A percentile compares a stretch with the other conserved stretches of the same genome.
Conservation (phyloP, 2,888 invertebrate species). For the Stictocephala bisonia region DNA sequence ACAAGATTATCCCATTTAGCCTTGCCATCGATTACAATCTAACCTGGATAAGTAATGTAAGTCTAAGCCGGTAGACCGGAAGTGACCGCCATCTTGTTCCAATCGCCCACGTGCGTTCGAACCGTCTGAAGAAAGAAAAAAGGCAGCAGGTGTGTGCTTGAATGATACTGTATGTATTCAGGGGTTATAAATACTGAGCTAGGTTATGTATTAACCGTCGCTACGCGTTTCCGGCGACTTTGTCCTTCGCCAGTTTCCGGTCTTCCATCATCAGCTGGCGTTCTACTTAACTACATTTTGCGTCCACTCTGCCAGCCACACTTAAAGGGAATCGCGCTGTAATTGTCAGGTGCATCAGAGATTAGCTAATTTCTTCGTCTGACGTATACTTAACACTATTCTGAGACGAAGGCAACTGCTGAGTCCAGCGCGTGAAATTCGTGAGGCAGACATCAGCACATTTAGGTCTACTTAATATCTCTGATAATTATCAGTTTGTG, state of each 20-base stretch:
- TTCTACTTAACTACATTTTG: no score
- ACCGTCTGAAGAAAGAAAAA: slow-evolving; percentile 43
- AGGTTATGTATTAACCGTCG: slow-evolving; percentile 43
- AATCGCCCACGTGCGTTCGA: slow-evolving; percentile 37
- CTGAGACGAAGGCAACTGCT: no score
- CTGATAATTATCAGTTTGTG: no score
- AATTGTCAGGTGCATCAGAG: no score
- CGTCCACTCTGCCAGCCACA: no score
- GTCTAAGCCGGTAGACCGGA: slow-evolving; percentile 30
- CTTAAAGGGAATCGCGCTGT: no score
- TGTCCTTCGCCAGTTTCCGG: slow-evolving; percentile 42
- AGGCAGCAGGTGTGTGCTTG: slow-evolving; percentile 23
- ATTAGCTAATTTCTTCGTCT: no score
- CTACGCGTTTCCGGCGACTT: slow-evolving; percentile 32
- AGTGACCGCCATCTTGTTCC: slow-evolving; percentile 43
- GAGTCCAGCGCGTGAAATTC: no score
- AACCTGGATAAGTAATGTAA: slow-evolving; percentile 31
- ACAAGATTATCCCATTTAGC: slow-evolving; percentile 44
- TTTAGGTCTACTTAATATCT: no score
- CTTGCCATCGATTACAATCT: slow-evolving; percentile 32
- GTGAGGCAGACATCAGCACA: no score
- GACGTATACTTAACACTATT: no score
- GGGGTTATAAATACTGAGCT: slow-evolving; percentile 43
- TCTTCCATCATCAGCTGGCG: slow-evolving; percentile 10
- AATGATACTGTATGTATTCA: slow-evolving; percentile 23